Conservation (phyloP, 23 tunicate species). For the Clavelina lepadiformis region DNA sequence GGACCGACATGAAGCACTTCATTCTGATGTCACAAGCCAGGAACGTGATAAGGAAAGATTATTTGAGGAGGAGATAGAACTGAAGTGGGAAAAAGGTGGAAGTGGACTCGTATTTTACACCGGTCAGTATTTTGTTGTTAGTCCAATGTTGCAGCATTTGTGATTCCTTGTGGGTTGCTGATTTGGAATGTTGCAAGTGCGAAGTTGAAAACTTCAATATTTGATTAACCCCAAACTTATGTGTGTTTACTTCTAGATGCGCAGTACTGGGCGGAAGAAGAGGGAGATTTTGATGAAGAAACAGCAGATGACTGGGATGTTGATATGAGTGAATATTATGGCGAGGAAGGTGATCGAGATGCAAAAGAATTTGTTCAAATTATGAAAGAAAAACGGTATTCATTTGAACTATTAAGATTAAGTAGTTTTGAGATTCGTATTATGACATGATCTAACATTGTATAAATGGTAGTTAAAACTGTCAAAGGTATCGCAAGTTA, state of each 20-base stretch:
- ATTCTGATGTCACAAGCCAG: slow-evolving; percentile 71
- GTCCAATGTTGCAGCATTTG: slow-evolving; percentile 1
- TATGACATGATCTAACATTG: too few relatives aligned
- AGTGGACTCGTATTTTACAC: slow-evolving; percentile 95
- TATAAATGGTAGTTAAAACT: too few relatives aligned
- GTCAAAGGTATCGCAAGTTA: too few relatives aligned
- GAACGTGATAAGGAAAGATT: slow-evolving; percentile 71
- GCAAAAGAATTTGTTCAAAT: slow-evolving; percentile 36
- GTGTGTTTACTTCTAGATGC: slow-evolving; percentile 49
- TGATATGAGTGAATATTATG: slow-evolving; percentile 77
- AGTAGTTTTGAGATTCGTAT: too few relatives aligned
- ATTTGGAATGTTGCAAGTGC: neutral
- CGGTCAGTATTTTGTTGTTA: slow-evolving; percentile 16
- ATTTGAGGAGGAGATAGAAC: slow-evolving; percentile 90
- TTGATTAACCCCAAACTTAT: neutral
- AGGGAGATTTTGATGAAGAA: slow-evolving; percentile 82
- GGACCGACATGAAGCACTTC: slow-evolving; percentile 79
- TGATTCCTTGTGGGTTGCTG: neutral
- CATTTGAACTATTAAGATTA: neutral
- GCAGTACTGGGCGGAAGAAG: slow-evolving; percentile 77
- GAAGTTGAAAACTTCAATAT: neutral
- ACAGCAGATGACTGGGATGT: slow-evolving; percentile 85
- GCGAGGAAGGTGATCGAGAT: slow-evolving; percentile 73
- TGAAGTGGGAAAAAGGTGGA: slow-evolving; percentile 98
- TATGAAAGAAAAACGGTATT: slow-evolving; percentile 17